These are phyloP conservation scores for Metalampra italica DNA, from an alignment of 2,888 invertebrate species.

Conservation along the genomic window DNA sequence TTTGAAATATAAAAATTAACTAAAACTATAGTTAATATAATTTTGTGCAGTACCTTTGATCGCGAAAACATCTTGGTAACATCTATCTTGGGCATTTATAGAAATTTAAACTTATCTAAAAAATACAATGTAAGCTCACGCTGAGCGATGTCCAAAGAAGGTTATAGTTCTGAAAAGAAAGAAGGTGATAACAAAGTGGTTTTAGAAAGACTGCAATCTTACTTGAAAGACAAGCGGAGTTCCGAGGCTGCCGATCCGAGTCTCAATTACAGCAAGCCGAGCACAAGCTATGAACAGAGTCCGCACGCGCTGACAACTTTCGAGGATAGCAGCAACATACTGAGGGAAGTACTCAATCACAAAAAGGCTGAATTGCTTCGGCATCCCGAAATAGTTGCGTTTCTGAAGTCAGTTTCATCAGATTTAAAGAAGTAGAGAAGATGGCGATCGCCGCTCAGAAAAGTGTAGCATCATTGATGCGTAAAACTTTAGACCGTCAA, in stretches of 20 bases:
- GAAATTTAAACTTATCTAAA: constrained; percentile 4
- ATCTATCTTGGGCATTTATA: too few relatives aligned
- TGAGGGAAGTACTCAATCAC: constrained; percentile 66
- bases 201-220: constrained; percentile 67
- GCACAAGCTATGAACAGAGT: constrained; percentile 57
- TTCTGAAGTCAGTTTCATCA: constrained; percentile 56
- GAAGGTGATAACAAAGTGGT: constrained; percentile 72
- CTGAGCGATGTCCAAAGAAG: constrained; percentile 70
- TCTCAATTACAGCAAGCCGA: constrained; percentile 53
- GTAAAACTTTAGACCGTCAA: constrained; percentile 61
- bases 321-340: constrained; percentile 61
- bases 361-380: constrained; percentile 68
- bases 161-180: constrained; percentile 70
- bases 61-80: too few relatives aligned
- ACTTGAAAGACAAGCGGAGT: constrained; percentile 68
- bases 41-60: too few relatives aligned
- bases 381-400: constrained; percentile 67
- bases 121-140: constrained; percentile 35
- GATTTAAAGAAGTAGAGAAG: constrained; percentile 56
- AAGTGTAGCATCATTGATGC: constrained; percentile 64
- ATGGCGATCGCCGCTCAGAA: constrained; percentile 65
- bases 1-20: too few relatives aligned
- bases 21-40: too few relatives aligned
- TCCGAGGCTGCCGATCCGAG: constrained; percentile 48
- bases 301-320: constrained; percentile 34